Conservation (phyloP, 2,113 vertebrate genomes). For the Brachyistius frenatus region DNA sequence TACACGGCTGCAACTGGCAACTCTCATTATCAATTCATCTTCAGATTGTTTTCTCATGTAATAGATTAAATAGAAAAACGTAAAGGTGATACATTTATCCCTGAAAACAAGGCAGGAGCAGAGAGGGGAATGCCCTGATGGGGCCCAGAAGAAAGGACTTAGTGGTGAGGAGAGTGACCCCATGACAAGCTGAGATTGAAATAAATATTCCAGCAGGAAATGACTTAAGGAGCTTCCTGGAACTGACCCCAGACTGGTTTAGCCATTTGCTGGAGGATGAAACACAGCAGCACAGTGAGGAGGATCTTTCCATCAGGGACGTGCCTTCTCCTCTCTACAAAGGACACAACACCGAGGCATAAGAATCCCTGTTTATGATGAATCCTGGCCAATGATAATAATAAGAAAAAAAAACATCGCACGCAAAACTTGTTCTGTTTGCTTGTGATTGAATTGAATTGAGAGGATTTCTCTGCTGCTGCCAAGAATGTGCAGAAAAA, state of each 20-base stretch:
- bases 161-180: conserved; percentile 41
- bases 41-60: too few species aligned
- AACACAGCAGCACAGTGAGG: conserved; percentile 46
- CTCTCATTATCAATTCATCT: too few species aligned
- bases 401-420: conserved; percentile 45
- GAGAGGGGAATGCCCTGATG: conserved; percentile 24
- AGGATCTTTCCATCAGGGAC: conserved; percentile 43
- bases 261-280: conserved; percentile 67
- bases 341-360: conserved; percentile 30
- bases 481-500: conserved; percentile 64
- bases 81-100: background rate
- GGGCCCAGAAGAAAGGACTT: conserved; percentile 43
- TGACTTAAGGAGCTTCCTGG: conserved; percentile 73
- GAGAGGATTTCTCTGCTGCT: conserved; percentile 37
- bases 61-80: background rate
- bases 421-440: conserved; percentile 35
- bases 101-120: conserved; percentile 36
- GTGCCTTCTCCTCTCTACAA: conserved; percentile 26
- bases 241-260: conserved; percentile 68
- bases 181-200: conserved; percentile 72
- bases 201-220: conserved; percentile 81
- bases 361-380: conserved; percentile 59
- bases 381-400: conserved; percentile 57
- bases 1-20: too few species aligned
- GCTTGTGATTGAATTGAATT: conserved; percentile 39